Percentiles rank a stretch among this genome's conserved stretches.
phyloP scores from a whole-genome alignment of 2,888 invertebrate genomes.

The Tipula helvola region DNA sequence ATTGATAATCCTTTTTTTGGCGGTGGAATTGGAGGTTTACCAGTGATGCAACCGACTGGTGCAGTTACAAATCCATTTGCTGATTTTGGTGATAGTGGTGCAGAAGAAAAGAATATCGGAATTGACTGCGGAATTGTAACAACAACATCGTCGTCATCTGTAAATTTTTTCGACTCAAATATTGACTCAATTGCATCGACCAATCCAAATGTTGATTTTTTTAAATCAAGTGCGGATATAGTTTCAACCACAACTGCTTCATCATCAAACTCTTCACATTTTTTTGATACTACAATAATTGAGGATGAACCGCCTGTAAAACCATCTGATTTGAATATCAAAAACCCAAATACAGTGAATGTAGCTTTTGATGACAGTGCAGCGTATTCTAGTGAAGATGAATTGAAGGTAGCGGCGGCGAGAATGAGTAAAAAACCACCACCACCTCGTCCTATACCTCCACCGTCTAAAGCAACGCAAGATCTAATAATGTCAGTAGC shows the following conservation, averaged over 20 bases:
- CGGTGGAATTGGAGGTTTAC: slow-evolving; percentile 13
- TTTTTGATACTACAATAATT: slow-evolving; percentile 36
- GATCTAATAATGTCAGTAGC: slow-evolving; percentile 75
- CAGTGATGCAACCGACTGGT: background rate
- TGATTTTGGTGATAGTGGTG: slow-evolving; percentile 37
- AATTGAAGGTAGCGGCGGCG: slow-evolving; percentile 12
- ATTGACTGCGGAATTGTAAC: background rate
- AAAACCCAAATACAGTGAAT: slow-evolving; percentile 19
- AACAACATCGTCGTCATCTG: background rate
- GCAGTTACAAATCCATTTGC: slow-evolving; percentile 55
- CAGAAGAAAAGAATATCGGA: slow-evolving; percentile 15
- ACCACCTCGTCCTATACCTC: slow-evolving; percentile 43
- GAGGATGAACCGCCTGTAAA: slow-evolving; percentile 24
- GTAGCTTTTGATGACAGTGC: slow-evolving; percentile 18
- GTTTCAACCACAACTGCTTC: slow-evolving; percentile 15
- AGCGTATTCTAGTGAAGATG: slow-evolving; percentile 24
- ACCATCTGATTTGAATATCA: slow-evolving; percentile 25
- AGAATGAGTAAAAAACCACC: slow-evolving; percentile 21
- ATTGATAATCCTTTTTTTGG: slow-evolving; percentile 58
- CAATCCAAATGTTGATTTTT: background rate
- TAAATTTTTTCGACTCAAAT: background rate
- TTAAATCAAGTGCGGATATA: background rate
- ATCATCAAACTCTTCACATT: slow-evolving; percentile 34
- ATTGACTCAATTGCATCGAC: background rate
- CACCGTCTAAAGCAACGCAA: slow-evolving; percentile 67